Percentiles rank a stretch among this genome's conserved stretches.
These are phyloP conservation scores for Ophion ellenae DNA, from an alignment of 2,888 invertebrate species.

Conservation along the genomic window DNA sequence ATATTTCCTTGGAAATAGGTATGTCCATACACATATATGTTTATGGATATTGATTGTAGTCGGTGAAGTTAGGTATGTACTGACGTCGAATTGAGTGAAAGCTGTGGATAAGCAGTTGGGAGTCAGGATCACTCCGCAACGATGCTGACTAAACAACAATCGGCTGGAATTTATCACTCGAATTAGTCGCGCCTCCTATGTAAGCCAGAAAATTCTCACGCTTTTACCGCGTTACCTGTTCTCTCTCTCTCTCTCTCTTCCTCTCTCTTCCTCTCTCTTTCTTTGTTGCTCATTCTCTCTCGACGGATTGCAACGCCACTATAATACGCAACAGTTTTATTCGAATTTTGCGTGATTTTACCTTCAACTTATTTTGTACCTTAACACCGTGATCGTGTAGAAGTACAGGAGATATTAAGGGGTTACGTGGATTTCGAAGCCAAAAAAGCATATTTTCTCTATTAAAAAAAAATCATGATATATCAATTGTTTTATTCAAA, in stretches of 20 bases:
- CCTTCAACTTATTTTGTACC: not conserved
- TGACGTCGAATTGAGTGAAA: slow-evolving; percentile 30
- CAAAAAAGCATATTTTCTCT: too few relatives aligned
- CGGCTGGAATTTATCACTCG: slow-evolving; percentile 73
- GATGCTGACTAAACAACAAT: slow-evolving; percentile 75
- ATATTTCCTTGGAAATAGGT: slow-evolving; percentile 4
- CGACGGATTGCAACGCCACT: not conserved
- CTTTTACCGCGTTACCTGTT: slow-evolving; percentile 27
- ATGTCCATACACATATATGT: not conserved
- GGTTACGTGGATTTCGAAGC: too few relatives aligned
- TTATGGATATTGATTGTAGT: not conserved
- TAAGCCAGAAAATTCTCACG: slow-evolving; percentile 58
- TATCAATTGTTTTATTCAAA: too few relatives aligned
- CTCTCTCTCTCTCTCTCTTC: not conserved
- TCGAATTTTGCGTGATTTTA: slow-evolving; percentile 26
- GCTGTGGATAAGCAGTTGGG: slow-evolving; percentile 30
- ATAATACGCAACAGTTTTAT: slow-evolving; percentile 1
- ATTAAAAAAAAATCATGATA: too few relatives aligned
- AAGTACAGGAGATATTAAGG: not conserved
- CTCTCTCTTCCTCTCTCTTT: not conserved
- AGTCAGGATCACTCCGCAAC: slow-evolving; percentile 20
- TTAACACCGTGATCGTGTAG: not conserved
- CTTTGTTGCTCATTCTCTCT: not conserved
- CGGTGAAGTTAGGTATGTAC: slow-evolving; percentile 8
- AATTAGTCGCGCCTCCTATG: slow-evolving; percentile 51